Base-by-base conservation (phyloP, 1,140 invertebrate genomes). In the Bombus superbus region DNA sequence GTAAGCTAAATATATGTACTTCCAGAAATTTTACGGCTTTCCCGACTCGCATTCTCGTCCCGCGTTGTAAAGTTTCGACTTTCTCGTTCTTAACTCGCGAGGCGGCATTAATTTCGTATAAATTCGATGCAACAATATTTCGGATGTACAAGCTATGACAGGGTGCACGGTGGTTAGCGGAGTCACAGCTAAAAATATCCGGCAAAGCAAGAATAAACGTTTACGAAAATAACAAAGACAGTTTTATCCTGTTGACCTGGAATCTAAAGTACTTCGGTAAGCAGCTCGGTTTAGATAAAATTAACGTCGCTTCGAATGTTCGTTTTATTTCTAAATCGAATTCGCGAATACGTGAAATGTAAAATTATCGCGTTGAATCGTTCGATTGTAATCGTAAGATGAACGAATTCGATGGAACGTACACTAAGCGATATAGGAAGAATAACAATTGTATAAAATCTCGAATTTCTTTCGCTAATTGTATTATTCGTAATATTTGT, bases 151-250 rank as follows among this genome's bases (percentile, higher is more conserved):
- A 57, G 28, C 66, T 62, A 25, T 38, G 40, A n/a, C 40, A 78
- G 40, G 64, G 18, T 28, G 47, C 64, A 78, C 44, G 66, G 74
- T 77, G 74, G 74, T 69, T 38, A 25, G 44, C 6, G 32, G 59
- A 42, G 64, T 78, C 81, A 83, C 32, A 40, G 74, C 81, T 83
- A 78, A 78, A 78, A 68, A 78, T 76, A 83, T 25, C 44, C 35
- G 15, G 81, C 44, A 38, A 78, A 78, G 8, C 74, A 38, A 78
- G 81, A 83, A 83, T 83, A 83, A 83, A 69, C 81, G 81, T 83
- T 83, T 57, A 83, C 74, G 81, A 83, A 83, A 78, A 77, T 78
- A 83, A 83, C 81, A 83, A 83, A 83, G 81, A 83, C 81, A 83
- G 81, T 83, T 83, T 83, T 83, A 83, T 78, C 59, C 74, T 57